Base-by-base conservation (phyloP, 2,888 invertebrate species). In the Danaus chrysippus region DNA sequence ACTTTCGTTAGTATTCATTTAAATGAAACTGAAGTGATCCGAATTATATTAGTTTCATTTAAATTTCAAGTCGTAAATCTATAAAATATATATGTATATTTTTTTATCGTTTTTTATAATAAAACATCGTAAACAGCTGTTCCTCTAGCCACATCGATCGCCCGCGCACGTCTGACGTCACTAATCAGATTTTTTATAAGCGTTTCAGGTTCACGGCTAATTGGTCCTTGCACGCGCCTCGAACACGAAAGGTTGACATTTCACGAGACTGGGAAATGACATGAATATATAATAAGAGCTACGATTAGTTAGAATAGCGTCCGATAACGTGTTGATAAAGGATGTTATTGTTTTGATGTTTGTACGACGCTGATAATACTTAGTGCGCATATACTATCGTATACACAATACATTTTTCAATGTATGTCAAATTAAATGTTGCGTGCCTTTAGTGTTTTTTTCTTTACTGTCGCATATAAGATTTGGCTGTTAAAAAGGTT, bases 121-220 rank as follows among this genome's bases (percentile, higher is more conserved):
- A 34, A 34, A 34, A 34, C 6, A 46, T 2, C 8, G 23, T 34
- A 41, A 56, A 46, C 12, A 34, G 17, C 13, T 54, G 54, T 61
- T 60, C 44, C 56, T 58, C 49, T n/a, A 34, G n/a, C n/a, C 54
- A n/a, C 57, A 57, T 55, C 60, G 46, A 17, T 56, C 61, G 52
- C 55, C 58, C 67, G 63, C 64, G 64, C 61, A 70, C 68, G 64
- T 61, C 64, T 63, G 59, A 70, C 68, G 64, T 61, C n/a, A 62
- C 59, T 56, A 59, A 59, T 44, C 46, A 63, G 67, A 69, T 77
- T 72, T 73, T 76, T 72, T 67, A 56, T 67, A 68, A 70, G 67
- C 71, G 70, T 71, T 73, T 70, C 71, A 79, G 75, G 83, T 84
- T 84, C 83, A 83, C 62, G 82, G 81, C 71, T 76, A 68, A 64